Percentiles rank a stretch among this genome's conserved stretches.
Conservation (phyloP, 2,113 vertebrate species). For the Glaucomys volans region DNA sequence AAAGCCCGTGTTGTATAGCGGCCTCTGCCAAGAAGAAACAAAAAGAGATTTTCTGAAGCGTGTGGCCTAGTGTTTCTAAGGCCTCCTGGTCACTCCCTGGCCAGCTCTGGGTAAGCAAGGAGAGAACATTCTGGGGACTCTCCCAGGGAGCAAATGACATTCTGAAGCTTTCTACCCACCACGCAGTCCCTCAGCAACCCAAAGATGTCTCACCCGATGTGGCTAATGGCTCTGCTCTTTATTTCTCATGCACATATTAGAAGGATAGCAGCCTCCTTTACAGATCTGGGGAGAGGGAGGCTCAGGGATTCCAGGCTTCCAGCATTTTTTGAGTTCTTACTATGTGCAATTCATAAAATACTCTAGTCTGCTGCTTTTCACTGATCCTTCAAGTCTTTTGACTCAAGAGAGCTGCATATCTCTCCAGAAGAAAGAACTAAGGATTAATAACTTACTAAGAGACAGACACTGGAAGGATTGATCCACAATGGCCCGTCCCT, state of each 20-base stretch:
- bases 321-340: not conserved
- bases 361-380: not conserved
- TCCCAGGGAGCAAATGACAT: not conserved
- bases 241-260: fast-evolving
- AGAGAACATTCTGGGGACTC: conserved; percentile 22
- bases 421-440: not conserved
- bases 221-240: not conserved
- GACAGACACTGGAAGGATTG: not conserved
- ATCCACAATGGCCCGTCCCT: not conserved
- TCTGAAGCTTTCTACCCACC: not conserved
- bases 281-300: not conserved
- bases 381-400: not conserved
- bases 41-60: conserved; percentile 50
- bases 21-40: conserved; percentile 68
- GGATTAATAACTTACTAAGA: not conserved
- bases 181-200: not conserved
- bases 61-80: conserved; percentile 35
- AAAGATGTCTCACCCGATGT: not conserved
- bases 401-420: not conserved
- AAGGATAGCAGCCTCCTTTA: not conserved
- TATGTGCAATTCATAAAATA: not conserved
- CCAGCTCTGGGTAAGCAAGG: conserved; percentile 36
- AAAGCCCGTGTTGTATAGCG: not conserved
- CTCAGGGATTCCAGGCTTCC: too few species aligned
- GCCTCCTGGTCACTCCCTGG: not conserved